Evolutionary conservation across 2,888 invertebrate species (phyloP).

Genomic region (Ormyrus pomaceus): DNA sequence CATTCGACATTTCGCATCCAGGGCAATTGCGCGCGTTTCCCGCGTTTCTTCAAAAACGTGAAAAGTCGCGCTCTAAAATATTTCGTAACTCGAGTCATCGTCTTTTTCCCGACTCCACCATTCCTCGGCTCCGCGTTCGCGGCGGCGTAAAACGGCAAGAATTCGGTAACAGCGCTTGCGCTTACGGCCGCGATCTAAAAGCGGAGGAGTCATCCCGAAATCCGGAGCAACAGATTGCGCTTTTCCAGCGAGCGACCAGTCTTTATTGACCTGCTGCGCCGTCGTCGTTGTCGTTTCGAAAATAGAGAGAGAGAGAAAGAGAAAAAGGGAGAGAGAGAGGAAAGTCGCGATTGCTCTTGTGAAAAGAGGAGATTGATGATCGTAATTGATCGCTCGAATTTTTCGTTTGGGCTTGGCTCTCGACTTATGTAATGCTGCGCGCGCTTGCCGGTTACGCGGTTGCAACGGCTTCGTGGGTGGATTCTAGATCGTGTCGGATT

Average conservation of each 20-base stretch:
- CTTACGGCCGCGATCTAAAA: conserved; percentile 3
- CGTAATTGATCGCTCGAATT: no score
- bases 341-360: background rate
- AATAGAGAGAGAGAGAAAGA: conserved; percentile 41
- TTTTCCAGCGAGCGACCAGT: conserved; percentile 57
- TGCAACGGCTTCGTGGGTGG: no score
- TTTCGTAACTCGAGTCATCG: background rate
- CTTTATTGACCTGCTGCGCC: background rate
- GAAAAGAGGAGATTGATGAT: no score
- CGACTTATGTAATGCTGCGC: no score
- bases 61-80: no score
- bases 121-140: background rate
- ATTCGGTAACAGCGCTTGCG: background rate
- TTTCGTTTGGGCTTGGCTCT: no score
- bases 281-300: background rate
- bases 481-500: no score
- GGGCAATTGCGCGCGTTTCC: no score
- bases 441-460: no score
- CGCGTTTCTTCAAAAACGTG: no score
- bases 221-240: conserved; percentile 54
- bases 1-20: no score
- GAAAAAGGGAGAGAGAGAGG: conserved; percentile 13
- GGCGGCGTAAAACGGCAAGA: conserved; percentile 5
- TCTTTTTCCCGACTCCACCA: background rate
- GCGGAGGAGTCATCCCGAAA: conserved; percentile 8